Conservation (phyloP, 2,113 vertebrate genomes). For the Mesocricetus auratus region DNA sequence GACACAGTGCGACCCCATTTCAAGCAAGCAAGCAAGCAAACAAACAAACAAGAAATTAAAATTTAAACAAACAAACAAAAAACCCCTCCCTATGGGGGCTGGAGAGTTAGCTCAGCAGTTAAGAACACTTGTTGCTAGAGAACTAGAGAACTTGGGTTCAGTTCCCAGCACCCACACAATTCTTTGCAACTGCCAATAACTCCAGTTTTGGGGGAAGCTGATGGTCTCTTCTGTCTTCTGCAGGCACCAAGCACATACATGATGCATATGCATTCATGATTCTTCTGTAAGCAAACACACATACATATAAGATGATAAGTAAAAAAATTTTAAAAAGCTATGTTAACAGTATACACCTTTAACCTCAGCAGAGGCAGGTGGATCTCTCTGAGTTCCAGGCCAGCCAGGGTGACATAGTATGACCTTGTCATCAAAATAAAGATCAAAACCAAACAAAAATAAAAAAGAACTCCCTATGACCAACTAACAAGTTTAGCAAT, state of each 20-base stretch:
- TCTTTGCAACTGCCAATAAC: not conserved
- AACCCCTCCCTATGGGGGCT: not conserved
- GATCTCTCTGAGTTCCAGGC: not conserved
- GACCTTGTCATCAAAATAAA: not conserved
- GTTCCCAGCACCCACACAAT: not conserved
- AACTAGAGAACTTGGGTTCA: not conserved
- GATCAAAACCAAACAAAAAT: not conserved
- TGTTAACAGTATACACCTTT: not conserved
- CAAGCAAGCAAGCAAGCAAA: not conserved
- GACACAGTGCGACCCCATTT: not conserved
- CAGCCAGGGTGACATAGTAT: not conserved
- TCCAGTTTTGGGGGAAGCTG: not conserved
- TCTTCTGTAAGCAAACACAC: not conserved
- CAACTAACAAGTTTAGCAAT: conserved; percentile 20
- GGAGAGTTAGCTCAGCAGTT: not conserved
- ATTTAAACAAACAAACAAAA: not conserved
- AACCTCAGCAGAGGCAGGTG: not conserved
- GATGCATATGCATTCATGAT: not conserved
- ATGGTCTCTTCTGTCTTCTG: not conserved
- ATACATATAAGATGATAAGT: not conserved
- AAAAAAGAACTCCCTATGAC: not conserved
- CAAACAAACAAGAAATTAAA: not conserved
- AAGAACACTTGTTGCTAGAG: not conserved
- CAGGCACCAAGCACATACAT: not conserved
- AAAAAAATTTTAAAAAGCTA: not conserved